phyloP scores from a whole-genome alignment of 2,113 vertebrate genomes.

The Formicarius rufipectus region DNA sequence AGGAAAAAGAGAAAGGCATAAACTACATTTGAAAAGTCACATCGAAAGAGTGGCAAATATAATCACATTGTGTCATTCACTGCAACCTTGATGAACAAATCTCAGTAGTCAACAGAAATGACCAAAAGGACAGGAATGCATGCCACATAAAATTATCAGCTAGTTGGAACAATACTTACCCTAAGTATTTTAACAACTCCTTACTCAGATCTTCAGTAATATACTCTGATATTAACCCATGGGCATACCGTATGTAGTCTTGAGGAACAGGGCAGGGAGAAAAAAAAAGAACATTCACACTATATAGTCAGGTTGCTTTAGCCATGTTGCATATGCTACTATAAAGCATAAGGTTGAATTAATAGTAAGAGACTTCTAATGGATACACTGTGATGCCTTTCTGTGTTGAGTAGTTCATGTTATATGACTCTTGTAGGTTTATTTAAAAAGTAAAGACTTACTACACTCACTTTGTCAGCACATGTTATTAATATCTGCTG shows the following conservation, averaged over 20 bases:
- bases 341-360: neutral
- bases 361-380: slow-evolving; percentile 29
- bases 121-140: neutral
- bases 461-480: slow-evolving; percentile 52
- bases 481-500: slow-evolving; percentile 58
- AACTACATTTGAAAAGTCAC: neutral
- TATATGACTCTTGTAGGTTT: slow-evolving; percentile 53
- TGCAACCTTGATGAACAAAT: neutral
- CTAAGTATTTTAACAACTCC: slow-evolving; percentile 82
- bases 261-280: slow-evolving; percentile 59
- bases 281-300: slow-evolving; percentile 6
- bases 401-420: slow-evolving; percentile 41
- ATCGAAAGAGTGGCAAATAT: neutral
- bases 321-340: neutral
- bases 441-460: slow-evolving; percentile 51
- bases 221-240: slow-evolving; percentile 94
- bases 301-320: neutral
- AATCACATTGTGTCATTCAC: neutral
- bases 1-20: neutral
- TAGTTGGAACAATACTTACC: slow-evolving; percentile 75
- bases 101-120: neutral
- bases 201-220: slow-evolving; percentile 87
- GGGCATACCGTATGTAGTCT: slow-evolving; percentile 88
- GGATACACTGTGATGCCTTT: slow-evolving; percentile 12
- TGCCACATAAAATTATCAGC: neutral